Evolutionary conservation across 1,140 invertebrate species (phyloP).

Genomic region (Drosophila burlai): DNA sequence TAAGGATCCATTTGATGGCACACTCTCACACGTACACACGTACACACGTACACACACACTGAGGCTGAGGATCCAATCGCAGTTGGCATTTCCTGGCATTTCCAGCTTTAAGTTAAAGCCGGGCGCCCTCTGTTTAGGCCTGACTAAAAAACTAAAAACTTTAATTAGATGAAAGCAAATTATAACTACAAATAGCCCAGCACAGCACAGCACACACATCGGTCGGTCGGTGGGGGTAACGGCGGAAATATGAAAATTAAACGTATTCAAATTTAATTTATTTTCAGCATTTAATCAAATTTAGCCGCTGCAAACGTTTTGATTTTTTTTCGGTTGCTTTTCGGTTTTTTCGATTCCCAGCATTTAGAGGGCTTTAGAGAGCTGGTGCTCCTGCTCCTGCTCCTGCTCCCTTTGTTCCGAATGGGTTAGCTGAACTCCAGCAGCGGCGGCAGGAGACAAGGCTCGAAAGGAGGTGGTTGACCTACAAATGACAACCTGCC

Average conservation of each 20-base stretch:
- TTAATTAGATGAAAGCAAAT: constrained; percentile 68
- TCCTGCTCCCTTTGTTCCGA: constrained; percentile 3
- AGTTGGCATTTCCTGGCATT: constrained; percentile 1
- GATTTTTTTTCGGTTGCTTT: constrained; percentile 47
- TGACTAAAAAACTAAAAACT: constrained; percentile 24
- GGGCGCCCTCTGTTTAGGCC: constrained; percentile 8
- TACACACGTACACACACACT: constrained; percentile 15
- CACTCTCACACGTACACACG: constrained; percentile 54
- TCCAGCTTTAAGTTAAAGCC: constrained; percentile 29
- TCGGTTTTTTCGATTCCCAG: constrained; percentile 67
- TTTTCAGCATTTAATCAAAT: constrained; percentile 80
- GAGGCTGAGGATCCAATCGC: constrained; percentile 7
- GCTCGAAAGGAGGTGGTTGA: constrained; percentile 12
- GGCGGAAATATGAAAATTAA: constrained; percentile 80
- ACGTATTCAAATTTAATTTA: constrained; percentile 83
- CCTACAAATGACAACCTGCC: constrained; percentile 14
- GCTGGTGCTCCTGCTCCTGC: background rate
- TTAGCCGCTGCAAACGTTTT: constrained; percentile 65
- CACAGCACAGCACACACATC: background rate
- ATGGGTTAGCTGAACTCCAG: constrained; percentile 21
- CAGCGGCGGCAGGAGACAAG: background rate
- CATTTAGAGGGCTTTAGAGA: constrained; percentile 49
- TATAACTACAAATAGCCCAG: constrained; percentile 65
- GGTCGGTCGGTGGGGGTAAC: background rate
- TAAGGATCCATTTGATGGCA: constrained; percentile 85